Evolutionary conservation across 2,113 vertebrate genomes (phyloP), one percentile per base, ranked within the genome.

Genomic region (Eublepharis macularius): DNA sequence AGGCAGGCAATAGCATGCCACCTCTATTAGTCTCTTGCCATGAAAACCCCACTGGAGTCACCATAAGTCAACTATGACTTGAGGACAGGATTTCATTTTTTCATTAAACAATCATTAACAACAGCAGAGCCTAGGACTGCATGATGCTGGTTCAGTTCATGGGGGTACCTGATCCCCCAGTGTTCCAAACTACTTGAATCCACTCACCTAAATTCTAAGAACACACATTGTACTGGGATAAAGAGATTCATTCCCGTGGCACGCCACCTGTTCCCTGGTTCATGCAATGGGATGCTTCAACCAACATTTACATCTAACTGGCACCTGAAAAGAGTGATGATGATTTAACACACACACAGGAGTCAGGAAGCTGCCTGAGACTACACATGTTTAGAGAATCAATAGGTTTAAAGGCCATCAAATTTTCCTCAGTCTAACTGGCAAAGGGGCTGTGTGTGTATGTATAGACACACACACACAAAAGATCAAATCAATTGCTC

Each of bases 141-240:
- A 32, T 7, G 7, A 66, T 29, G 19, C 60, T 57, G 3, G 47
- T 17, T 8, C 65, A 83, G 85, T 49, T 45, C 0, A 0, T 0
- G 1, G 39, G 39, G n/a, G n/a, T n/a, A 86, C 13, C 6, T 39
- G 26, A 6, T 17, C 54, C n/a, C 68, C 76, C 12, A 2, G 24
- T 24, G 16, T 14, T 84, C 26, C 12, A 0, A 76, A 39, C 12
- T 60, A 70, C 43, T 81, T 43, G 43, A 57, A 63, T 41, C 39
- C 49, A 66, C 34, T 45, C 49, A 66, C 34, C 34, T 17, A 36
- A 34, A 34, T 70, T 6, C n/a, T 4, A 77, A 77, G 76, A 4
- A 76, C 36, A 11, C 75, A 57, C 24, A 60, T 39, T 77, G 29
- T 29, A n/a, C 24, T n/a, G 9, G 36, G 17, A 7, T 4, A 41